Evolutionary conservation across 2,797 vertebrate genomes (phyloP), one percentile per base, ranked within the genome.

Genomic region (Saguinus oedipus): DNA sequence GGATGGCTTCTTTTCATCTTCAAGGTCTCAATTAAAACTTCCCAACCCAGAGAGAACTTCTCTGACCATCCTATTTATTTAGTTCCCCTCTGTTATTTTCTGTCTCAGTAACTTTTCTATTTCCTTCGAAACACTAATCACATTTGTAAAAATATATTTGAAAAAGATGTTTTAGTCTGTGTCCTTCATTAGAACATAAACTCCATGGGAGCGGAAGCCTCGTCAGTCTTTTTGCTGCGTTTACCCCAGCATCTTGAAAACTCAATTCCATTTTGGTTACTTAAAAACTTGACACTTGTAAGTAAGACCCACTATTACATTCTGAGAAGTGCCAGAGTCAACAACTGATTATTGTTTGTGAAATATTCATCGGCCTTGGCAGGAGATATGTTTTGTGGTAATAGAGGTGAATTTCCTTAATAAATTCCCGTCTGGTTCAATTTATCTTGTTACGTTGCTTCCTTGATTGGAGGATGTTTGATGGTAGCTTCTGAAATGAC

Each of bases 311-410:
- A 17, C 15, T 55, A 22, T 68, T 61, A 39, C 55, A 78, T 17
- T 14, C 20, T 57, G 13, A 70, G 26, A 46, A 80, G 53, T 80
- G 64, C 70, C 90, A n/a, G 83, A 82, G 22, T 20, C 17, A 82
- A 39, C 88, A 30, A 33, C 74, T 68, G 61, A 50, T 50, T 76
- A 48, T 59, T 53, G 72, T 61, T 59, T 94, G 33, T 86, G 91
- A 97, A 97, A 48, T 94, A 89, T 27, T 55, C 48, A 55, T 48
- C 59, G 50, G 27, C 42, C 61, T 85, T 80, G 79, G 94, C n/a
- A 19, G n/a, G 44, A 75, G 46, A 42, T 88, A 61, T 42, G 6
- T 14, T 20, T 4, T 59, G 26, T 11, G 27, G 80, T 48, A 22
- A 55, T 1, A 22, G 33, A 55, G 19, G 19, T 30, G 33, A 78